A percentile compares a stretch with the other conserved stretches of the same genome.
These are phyloP conservation scores for Autographa gamma DNA, from an alignment of 2,888 invertebrate genomes.

Conservation along the genomic window DNA sequence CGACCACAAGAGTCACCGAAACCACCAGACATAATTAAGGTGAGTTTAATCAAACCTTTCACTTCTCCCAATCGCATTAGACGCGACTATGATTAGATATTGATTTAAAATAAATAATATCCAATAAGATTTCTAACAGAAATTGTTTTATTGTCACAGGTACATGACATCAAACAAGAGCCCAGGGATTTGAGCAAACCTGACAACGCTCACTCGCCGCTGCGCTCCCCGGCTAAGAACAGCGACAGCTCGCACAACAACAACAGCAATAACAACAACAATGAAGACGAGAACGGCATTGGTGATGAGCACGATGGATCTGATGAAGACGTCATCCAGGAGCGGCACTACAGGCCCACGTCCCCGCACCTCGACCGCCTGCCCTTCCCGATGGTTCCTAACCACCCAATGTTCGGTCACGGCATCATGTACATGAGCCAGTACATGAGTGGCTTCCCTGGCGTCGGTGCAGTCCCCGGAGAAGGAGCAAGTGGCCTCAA, in stretches of 20 bases:
- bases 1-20: slow-evolving; percentile 86
- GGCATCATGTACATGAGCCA: slow-evolving; percentile 98
- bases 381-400: slow-evolving; percentile 94
- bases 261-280: slow-evolving; percentile 83
- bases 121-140: slow-evolving; percentile 4
- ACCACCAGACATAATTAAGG: slow-evolving; percentile 87
- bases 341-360: slow-evolving; percentile 79
- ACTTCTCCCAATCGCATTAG: neutral
- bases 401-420: slow-evolving; percentile 95
- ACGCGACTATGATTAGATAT: neutral
- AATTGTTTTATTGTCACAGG: slow-evolving; percentile 70
- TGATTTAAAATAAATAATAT: neutral
- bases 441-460: slow-evolving; percentile 91
- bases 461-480: slow-evolving; percentile 87
- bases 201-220: slow-evolving; percentile 81
- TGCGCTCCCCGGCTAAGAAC: slow-evolving; percentile 88
- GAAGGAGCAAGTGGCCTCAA: slow-evolving; percentile 90
- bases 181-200: slow-evolving; percentile 84
- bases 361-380: slow-evolving; percentile 87
- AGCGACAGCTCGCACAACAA: slow-evolving; percentile 87
- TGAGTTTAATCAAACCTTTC: slow-evolving; percentile 56
- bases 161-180: slow-evolving; percentile 88
- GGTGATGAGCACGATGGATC: slow-evolving; percentile 86
- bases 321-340: slow-evolving; percentile 84
- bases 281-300: slow-evolving; percentile 85